Conservation (phyloP, 2,888 invertebrate species). For the Nectonema munidae region DNA sequence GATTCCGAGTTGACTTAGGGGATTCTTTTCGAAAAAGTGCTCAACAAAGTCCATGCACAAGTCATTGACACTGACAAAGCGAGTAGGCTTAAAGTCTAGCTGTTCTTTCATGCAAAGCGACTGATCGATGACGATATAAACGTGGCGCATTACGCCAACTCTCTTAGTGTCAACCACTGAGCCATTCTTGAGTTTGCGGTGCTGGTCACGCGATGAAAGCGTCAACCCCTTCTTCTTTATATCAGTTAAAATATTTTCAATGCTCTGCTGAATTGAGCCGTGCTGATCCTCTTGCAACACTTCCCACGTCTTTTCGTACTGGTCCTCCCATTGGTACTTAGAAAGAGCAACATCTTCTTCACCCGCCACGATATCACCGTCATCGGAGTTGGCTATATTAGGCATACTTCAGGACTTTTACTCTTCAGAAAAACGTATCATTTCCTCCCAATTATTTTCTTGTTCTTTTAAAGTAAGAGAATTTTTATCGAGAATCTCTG, state of each 20-base stretch:
- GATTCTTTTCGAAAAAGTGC: conserved; percentile 92
- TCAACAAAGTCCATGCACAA: conserved; percentile 45
- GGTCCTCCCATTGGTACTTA: background rate
- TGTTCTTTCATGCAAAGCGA: conserved; percentile 49
- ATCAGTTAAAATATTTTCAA: conserved; percentile 32
- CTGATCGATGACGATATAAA: conserved; percentile 59
- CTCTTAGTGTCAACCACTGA: background rate
- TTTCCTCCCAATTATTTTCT: too few relatives aligned
- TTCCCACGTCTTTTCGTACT: conserved; percentile 28
- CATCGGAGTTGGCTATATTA: too few relatives aligned
- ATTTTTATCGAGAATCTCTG: too few relatives aligned
- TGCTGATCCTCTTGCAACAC: conserved; percentile 77
- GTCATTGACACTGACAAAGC: background rate
- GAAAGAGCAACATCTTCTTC: too few relatives aligned
- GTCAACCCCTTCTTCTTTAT: background rate
- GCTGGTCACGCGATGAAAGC: too few relatives aligned
- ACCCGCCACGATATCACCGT: too few relatives aligned
- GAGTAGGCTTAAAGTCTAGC: background rate
- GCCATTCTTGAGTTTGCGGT: too few relatives aligned
- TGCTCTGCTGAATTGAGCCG: conserved; percentile 54
- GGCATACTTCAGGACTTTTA: too few relatives aligned
- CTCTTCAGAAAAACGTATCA: too few relatives aligned
- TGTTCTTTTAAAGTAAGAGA: too few relatives aligned
- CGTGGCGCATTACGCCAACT: conserved; percentile 45
- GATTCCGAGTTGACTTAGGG: conserved; percentile 75